phyloP scores from a whole-genome alignment of 1,140 invertebrate species.

The Drosophila funebris region DNA sequence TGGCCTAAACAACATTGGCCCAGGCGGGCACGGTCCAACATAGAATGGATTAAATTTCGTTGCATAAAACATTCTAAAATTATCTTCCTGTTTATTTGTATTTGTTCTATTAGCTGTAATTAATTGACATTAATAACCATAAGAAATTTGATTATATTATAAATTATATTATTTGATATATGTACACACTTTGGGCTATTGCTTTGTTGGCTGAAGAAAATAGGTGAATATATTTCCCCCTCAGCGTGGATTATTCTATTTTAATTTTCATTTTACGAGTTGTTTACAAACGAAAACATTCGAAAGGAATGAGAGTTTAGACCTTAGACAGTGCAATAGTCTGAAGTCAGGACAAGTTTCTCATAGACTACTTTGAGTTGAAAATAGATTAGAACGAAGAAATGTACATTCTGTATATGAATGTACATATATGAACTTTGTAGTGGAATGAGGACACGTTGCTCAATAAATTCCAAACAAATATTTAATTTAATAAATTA shows the following conservation, averaged over 20 bases:
- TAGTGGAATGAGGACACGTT: no score
- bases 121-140: neutral
- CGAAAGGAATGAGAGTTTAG: neutral
- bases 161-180: no score
- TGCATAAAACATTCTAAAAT: constrained; percentile 9
- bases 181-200: neutral
- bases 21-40: constrained; percentile 16
- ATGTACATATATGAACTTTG: no score
- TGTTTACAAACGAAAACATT: constrained; percentile 2
- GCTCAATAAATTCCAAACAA: no score
- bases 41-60: constrained; percentile 15
- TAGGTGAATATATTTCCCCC: constrained; percentile 1
- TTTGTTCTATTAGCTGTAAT: neutral
- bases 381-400: no score
- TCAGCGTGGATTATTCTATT: neutral
- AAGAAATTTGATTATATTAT: neutral
- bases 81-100: neutral
- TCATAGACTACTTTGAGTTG: neutral
- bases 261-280: neutral
- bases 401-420: no score
- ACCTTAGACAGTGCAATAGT: neutral
- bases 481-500: no score
- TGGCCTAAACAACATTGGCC: constrained; percentile 3
- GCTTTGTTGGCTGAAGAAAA: neutral
- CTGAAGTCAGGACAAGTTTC: neutral